Conservation (phyloP, 1,140 invertebrate species). For the Pseudomyrmex sp. region DNA sequence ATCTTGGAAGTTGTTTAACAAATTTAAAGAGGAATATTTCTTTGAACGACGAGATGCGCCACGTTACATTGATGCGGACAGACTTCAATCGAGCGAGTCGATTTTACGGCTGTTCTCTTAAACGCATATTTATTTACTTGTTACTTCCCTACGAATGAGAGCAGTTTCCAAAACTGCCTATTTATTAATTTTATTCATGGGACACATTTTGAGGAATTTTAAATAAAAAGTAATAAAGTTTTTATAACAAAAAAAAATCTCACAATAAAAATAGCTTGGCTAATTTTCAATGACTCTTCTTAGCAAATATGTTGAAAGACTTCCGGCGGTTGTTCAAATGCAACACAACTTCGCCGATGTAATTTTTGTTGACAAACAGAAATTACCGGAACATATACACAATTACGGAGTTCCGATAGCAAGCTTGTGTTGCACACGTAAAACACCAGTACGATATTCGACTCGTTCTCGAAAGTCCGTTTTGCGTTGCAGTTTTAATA, state of each 20-base stretch:
- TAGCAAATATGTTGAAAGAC: not conserved
- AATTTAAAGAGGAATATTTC: slow-evolving; percentile 5
- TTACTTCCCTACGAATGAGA: not conserved
- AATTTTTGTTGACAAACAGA: slow-evolving; percentile 48
- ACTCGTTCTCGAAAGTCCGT: slow-evolving; percentile 46
- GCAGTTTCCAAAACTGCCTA: not conserved
- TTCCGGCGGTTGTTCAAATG: not conserved
- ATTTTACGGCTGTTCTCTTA: not conserved
- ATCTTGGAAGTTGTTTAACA: slow-evolving; percentile 6
- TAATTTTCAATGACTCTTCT: too few species aligned
- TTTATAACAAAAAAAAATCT: too few species aligned
- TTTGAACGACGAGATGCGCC: slow-evolving; percentile 1
- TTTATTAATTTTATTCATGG: not conserved
- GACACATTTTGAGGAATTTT: too few species aligned
- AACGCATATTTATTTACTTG: slow-evolving; percentile 22
- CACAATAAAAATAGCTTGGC: too few species aligned
- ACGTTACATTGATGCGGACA: not conserved
- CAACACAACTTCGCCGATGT: not conserved
- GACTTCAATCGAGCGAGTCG: slow-evolving; percentile 5
- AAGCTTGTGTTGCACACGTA: slow-evolving; percentile 72
- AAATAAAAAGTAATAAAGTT: too few species aligned
- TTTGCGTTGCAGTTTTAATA: not conserved
- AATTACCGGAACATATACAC: slow-evolving; percentile 57
- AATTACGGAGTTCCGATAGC: slow-evolving; percentile 61
- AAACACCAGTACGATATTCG: slow-evolving; percentile 64